Percentiles rank a stretch among this genome's conserved stretches.
Evolutionary conservation across 2,888 invertebrate genomes (phyloP).

Genomic region (Perizoma affinitatum): DNA sequence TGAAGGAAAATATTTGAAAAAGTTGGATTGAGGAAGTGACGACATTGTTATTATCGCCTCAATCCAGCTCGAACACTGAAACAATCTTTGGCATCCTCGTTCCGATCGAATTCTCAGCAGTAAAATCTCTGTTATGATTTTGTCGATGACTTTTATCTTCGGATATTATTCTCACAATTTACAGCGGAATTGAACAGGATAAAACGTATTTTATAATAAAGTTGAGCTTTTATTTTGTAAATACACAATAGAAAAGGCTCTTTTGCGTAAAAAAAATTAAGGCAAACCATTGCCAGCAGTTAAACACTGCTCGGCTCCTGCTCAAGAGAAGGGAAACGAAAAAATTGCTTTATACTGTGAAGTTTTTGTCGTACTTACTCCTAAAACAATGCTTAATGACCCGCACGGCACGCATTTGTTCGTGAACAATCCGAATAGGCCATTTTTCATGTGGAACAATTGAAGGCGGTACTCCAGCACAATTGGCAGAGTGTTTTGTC

Average conservation of each 20-base stretch:
- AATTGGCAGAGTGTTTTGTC: constrained; percentile 83
- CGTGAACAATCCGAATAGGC: constrained; percentile 81
- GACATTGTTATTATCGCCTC: constrained; percentile 80
- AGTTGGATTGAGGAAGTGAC: constrained; percentile 79
- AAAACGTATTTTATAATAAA: constrained; percentile 13
- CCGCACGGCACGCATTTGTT: constrained; percentile 83
- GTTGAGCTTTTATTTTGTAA: constrained; percentile 41
- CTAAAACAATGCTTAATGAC: constrained; percentile 83
- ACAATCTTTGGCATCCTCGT: constrained; percentile 70
- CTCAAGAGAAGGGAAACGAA: constrained; percentile 71
- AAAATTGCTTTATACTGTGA: constrained; percentile 71
- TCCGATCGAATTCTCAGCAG: constrained; percentile 66
- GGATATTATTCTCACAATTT: constrained; percentile 55
- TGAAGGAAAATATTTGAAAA: constrained; percentile 71
- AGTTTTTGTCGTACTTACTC: constrained; percentile 79
- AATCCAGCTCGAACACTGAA: constrained; percentile 66
- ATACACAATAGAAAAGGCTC: constrained; percentile 43
- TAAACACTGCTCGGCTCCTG: constrained; percentile 63
- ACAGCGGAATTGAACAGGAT: constrained; percentile 35
- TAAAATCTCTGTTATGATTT: constrained; percentile 75
- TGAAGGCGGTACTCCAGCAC: constrained; percentile 80
- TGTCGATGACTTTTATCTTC: constrained; percentile 60
- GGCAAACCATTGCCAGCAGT: constrained; percentile 69
- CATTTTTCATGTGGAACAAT: constrained; percentile 83
- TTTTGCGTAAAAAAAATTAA: constrained; percentile 50